phyloP scores from a whole-genome alignment of 2,113 vertebrate species.

The Apeltes quadracus region DNA sequence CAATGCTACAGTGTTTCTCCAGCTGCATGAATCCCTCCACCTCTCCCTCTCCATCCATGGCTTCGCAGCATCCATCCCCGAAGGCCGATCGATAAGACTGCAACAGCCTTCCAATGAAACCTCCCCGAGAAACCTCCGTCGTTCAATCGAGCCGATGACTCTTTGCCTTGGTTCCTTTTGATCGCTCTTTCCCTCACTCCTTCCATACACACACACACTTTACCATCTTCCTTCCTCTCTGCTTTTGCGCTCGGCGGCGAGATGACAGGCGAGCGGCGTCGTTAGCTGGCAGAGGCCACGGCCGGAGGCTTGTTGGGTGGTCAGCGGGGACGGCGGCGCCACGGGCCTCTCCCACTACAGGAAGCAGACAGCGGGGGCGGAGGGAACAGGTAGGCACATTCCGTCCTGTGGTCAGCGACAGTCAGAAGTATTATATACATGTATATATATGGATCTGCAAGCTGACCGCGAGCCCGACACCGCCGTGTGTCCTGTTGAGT shows the following conservation, averaged over 20 bases:
- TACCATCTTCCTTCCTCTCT: constrained; percentile 49
- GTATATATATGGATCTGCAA: too few species aligned
- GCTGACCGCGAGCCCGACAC: too few species aligned
- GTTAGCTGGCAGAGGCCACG: constrained; percentile 58
- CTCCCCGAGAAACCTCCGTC: constrained; percentile 65
- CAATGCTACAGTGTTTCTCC: constrained; percentile 52
- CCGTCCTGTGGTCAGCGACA: constrained; percentile 13
- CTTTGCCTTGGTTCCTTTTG: constrained; percentile 67
- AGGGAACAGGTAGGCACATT: constrained; percentile 22
- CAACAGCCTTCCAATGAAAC: constrained; percentile 78
- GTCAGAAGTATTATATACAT: too few species aligned
- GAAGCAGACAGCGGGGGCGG: constrained; percentile 27
- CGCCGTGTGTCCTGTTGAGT: too few species aligned
- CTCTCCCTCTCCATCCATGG: constrained; percentile 38
- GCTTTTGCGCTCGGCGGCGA: constrained; percentile 40
- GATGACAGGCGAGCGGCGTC: constrained; percentile 54
- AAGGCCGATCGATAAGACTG: constrained; percentile 76
- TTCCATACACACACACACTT: constrained; percentile 57
- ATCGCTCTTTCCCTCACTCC: constrained; percentile 41
- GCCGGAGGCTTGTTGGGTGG: constrained; percentile 67
- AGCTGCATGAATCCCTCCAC: constrained; percentile 40
- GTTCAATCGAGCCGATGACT: constrained; percentile 75
- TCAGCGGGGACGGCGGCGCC: constrained; percentile 60
- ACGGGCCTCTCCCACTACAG: constrained; percentile 57
- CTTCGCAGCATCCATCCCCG: constrained; percentile 70